A percentile compares a stretch with the other conserved stretches of the same genome.
Conservation (phyloP, 1,140 invertebrate genomes). For the Lithobius niger region DNA sequence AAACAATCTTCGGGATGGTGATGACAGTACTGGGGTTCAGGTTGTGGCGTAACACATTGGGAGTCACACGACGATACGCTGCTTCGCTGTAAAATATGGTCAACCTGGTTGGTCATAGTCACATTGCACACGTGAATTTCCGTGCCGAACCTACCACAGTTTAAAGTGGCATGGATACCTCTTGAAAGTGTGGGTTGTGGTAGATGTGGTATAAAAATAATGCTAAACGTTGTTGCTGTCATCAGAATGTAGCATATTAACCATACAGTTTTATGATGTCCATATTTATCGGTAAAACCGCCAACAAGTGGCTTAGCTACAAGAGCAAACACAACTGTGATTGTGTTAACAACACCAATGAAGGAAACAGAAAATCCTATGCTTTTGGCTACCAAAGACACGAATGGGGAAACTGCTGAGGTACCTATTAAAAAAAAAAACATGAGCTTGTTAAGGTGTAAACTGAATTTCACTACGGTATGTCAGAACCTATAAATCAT, state of each 20-base stretch:
- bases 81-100: background rate
- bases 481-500: too few relatives aligned
- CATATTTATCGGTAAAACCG: background rate
- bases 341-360: background rate
- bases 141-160: background rate
- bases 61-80: background rate
- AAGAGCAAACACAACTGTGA: background rate
- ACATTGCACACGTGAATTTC: background rate
- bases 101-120: background rate
- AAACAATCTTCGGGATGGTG: background rate
- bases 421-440: background rate
- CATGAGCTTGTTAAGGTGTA: too few relatives aligned
- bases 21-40: background rate
- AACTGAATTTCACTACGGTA: too few relatives aligned
- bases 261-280: background rate
- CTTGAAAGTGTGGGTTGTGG: too few relatives aligned
- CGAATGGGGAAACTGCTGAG: background rate
- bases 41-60: background rate
- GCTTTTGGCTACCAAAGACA: slow-evolving; percentile 1
- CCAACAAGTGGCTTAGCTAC: slow-evolving; percentile 1
- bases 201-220: background rate
- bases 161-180: too few relatives aligned
- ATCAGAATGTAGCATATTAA: background rate
- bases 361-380: background rate
- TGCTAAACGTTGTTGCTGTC: background rate